These are phyloP conservation scores for Steinernema scapterisci DNA, from an alignment of 2,888 invertebrate genomes.

Conservation along the genomic window DNA sequence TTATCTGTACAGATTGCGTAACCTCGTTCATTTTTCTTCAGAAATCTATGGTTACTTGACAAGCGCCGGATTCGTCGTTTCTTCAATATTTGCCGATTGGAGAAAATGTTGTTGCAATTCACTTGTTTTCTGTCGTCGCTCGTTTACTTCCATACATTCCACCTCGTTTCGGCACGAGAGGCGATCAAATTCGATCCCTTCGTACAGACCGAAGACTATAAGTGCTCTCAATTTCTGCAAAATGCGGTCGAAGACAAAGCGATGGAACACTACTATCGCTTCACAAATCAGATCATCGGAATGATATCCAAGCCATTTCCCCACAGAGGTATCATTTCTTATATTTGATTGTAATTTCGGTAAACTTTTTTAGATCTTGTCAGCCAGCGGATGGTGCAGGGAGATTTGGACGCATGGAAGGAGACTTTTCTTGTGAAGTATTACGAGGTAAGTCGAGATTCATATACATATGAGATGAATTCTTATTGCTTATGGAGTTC, in stretches of 20 bases:
- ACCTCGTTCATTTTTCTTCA: not conserved
- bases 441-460: conserved; percentile 53
- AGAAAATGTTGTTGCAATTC: not conserved
- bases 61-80: not conserved
- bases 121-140: not conserved
- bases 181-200: conserved; percentile 54
- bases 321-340: conserved; percentile 56
- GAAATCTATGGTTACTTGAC: conserved; percentile 1
- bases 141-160: too few relatives aligned
- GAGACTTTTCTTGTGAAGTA: conserved; percentile 50
- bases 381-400: conserved; percentile 49
- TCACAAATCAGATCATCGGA: conserved; percentile 57
- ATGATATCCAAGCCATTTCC: conserved; percentile 58
- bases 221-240: conserved; percentile 57
- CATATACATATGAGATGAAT: too few relatives aligned
- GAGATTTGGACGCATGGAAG: conserved; percentile 50
- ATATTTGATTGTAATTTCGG: not conserved
- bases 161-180: not conserved
- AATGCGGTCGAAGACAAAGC: conserved; percentile 54
- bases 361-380: conserved; percentile 48
- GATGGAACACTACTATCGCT: conserved; percentile 57
- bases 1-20: too few relatives aligned
- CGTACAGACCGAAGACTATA: conserved; percentile 55
- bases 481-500: too few relatives aligned
- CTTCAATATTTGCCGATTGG: not conserved